These are phyloP conservation scores for Coilia nasus DNA, from an alignment of 2,797 vertebrate species.

Conservation along the genomic window DNA sequence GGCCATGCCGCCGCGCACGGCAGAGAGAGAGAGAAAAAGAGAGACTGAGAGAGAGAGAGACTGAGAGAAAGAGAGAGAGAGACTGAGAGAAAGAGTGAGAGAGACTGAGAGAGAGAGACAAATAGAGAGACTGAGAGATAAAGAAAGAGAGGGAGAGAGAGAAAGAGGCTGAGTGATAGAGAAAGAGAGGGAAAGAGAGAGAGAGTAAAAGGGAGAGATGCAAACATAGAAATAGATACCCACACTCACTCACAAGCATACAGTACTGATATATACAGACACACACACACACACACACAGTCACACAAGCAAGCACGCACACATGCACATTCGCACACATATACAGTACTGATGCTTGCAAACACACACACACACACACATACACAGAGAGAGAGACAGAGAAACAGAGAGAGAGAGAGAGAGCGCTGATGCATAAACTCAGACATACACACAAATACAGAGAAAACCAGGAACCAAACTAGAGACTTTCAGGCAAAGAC, in stretches of 20 bases:
- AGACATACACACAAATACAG: conserved; percentile 19
- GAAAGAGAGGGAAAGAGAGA: conserved; percentile 49
- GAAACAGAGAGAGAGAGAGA: too few relatives aligned
- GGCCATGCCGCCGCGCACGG: conserved; percentile 72
- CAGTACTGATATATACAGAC: background rate
- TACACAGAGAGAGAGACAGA: conserved; percentile 16
- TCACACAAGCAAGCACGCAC: conserved; percentile 44
- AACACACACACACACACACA: conserved; percentile 25
- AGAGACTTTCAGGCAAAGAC: background rate
- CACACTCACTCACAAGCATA: conserved; percentile 33
- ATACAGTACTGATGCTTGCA: conserved; percentile 37
- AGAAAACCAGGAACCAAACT: background rate
- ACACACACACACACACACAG: background rate
- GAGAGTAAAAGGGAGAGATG: conserved; percentile 46
- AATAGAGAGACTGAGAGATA: too few relatives aligned
- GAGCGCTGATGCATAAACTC: conserved; percentile 6
- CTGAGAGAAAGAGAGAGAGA: background rate
- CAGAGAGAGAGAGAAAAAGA: conserved; percentile 63
- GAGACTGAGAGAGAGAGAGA: conserved; percentile 12
- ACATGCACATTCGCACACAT: conserved; percentile 39
- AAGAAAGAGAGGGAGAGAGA: too few relatives aligned
- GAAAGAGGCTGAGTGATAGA: background rate
- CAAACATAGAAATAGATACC: conserved; percentile 14
- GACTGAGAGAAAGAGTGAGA: conserved; percentile 50
- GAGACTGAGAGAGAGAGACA: conserved; percentile 17